These are phyloP conservation scores for Pteronotus mesoamericanus DNA, from an alignment of 2,797 vertebrate species.

Conservation along the genomic window DNA sequence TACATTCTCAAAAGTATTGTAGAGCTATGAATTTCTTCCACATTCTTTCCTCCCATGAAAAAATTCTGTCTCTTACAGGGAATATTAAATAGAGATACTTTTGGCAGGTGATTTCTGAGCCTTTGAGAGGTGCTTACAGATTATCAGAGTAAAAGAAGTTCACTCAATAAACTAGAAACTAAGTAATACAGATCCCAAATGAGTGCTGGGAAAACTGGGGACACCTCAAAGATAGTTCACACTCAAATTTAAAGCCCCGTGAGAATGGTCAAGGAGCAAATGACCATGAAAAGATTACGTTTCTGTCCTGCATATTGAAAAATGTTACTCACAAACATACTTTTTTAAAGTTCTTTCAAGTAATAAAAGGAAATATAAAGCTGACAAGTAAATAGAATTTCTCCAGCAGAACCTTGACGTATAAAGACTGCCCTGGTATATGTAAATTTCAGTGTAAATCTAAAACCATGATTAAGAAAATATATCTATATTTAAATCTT, in stretches of 20 bases:
- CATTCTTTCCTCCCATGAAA: not conserved
- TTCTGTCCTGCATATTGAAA: not conserved
- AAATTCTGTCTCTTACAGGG: not conserved
- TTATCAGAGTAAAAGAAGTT: not conserved
- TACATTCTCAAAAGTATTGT: not conserved
- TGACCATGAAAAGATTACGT: not conserved
- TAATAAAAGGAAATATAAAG: not conserved
- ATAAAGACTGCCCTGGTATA: not conserved
- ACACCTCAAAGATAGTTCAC: not conserved
- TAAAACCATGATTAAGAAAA: not conserved
- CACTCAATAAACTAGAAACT: not conserved
- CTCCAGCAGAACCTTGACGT: not conserved
- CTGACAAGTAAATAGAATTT: not conserved
- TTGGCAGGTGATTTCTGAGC: not conserved
- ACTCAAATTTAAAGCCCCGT: not conserved
- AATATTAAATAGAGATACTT: not conserved
- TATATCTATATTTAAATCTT: not conserved
- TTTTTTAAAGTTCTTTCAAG: not conserved
- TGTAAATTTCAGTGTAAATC: not conserved
- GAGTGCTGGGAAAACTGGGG: not conserved
- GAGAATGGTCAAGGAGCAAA: not conserved
- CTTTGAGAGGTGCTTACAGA: not conserved
- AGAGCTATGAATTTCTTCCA: not conserved
- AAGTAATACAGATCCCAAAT: not conserved
- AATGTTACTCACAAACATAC: not conserved